phyloP scores from a whole-genome alignment of 2,797 vertebrate species.

The Phoebastria nigripes region DNA sequence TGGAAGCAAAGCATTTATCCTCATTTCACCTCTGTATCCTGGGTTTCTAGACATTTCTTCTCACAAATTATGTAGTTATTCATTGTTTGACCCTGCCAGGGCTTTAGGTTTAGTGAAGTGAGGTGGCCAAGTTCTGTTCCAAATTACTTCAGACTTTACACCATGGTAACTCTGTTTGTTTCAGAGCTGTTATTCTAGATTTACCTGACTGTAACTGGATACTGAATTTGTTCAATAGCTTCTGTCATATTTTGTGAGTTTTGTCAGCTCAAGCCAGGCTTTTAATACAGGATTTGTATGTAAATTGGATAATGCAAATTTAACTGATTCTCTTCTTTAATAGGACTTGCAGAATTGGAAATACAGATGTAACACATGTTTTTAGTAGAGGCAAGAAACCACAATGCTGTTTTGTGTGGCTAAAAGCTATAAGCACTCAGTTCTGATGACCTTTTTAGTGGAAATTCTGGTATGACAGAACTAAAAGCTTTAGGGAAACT shows the following conservation, averaged over 20 bases:
- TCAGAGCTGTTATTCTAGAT: neutral
- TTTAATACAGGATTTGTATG: constrained; percentile 20
- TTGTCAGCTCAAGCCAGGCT: neutral
- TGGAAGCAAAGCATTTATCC: constrained; percentile 41
- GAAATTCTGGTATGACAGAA: constrained; percentile 54
- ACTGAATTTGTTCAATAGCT: neutral
- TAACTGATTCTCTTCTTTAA: neutral
- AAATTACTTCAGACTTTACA: neutral
- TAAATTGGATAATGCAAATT: neutral
- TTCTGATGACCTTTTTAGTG: constrained; percentile 56
- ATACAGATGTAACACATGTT: constrained; percentile 12
- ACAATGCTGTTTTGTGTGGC: constrained; percentile 39
- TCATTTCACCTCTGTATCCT: constrained; percentile 37
- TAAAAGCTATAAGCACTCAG: constrained; percentile 43
- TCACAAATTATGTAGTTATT: constrained; percentile 15
- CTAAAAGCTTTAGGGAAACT: constrained; percentile 41
- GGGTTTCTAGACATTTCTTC: constrained; percentile 5
- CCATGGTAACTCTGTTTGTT: neutral
- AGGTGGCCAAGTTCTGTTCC: neutral
- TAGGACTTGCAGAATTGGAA: constrained; percentile 27
- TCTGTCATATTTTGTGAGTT: neutral
- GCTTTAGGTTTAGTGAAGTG: constrained; percentile 23
- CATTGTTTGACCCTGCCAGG: constrained; percentile 33
- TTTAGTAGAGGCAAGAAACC: constrained; percentile 49
- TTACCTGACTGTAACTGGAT: neutral